Evolutionary conservation across 2,888 invertebrate genomes (phyloP), one percentile per base, ranked within the genome.

Genomic region (Hemicrepidius hirtus): DNA sequence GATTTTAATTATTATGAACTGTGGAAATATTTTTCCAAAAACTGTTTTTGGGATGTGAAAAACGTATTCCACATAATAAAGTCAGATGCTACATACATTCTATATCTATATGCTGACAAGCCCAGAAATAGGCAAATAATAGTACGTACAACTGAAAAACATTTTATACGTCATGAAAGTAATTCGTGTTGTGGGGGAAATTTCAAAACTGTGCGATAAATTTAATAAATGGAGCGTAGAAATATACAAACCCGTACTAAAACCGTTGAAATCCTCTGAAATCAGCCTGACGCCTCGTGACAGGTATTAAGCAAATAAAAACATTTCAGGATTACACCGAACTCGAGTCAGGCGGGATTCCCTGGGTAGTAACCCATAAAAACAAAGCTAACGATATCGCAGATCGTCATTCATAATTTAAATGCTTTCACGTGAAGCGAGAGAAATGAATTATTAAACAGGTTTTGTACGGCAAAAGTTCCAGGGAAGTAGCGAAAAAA

Each of bases 381-480:
- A 62, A 62, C 44, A 44, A 62, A 62, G 62, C 62, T 44, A 62
- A 62, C 41, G 62, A 62, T 44, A 44, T 40, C 53, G 24, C 50
- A 40, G 55, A 66, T 53, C 49, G 55, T 55, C 44, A 59, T 67
- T 67, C 35, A 67, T 59, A 67, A 59, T 67, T 67, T 46, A 67
- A 67, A 49, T 46, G 49, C 67, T 59, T 67, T 46, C 67, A 67
- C 44, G 64, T 67, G 40, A 59, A 59, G 57, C 59, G 44, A 37
- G 44, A 55, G 59, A 20, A 59, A 59, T 67, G 57, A 59, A 57
- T 67, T 46, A 67, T 67, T 55, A 35, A 55, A 53, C 13, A 49
- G 53, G 28, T 50, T 46, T 18, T 4, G n/a, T 20, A 46, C 40
- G 46, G 46, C 46, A 53, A 32, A 49, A 13, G 28, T 21, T 13